Base-by-base conservation (phyloP, 2,888 invertebrate genomes). In the Perithous albicinctus region DNA sequence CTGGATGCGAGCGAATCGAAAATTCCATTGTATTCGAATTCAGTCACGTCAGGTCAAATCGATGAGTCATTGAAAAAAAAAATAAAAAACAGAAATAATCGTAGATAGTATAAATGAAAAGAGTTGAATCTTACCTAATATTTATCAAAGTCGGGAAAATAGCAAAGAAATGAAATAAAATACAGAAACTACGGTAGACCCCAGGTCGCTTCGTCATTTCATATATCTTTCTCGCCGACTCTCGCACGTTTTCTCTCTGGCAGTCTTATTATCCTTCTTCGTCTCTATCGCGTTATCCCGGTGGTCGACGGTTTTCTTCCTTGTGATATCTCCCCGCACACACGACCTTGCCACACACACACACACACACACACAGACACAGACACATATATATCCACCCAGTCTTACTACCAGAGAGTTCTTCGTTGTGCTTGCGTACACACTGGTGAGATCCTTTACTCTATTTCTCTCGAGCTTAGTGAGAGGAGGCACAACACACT, bases 401-500 rank as follows among this genome's bases (percentile, higher is more conserved):
- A n/a, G n/a, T n/a, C 12, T 54, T n/a, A 54, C 54, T 54, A 23
- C 12, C 32, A 7, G 12, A 10, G 23, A n/a, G 12, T 10, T 48
- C 43, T 26, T n/a, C 23, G 18, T 18, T 61, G 35, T 32, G 59
- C 35, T 18, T 0, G 12, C 41, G 23, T 12, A 43, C 63, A 64
- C 43, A 43, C 54, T 72, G 61, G n/a, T n/a, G n/a, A 32, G 38
- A 61, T 74, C 38, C 69, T 63, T 75, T 61, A 63, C 63, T 48
- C 48, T 72, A 43, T 80, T 66, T 54, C 73, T 48, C 72, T 74
- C 29, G 70, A 72, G 54, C 80, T 56, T 41, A 15, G 63, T 32
- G 18, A 48, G 73, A 59, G 64, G 73, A n/a, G n/a, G n/a, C n/a
- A n/a, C 82, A 83, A 83, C 80, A 67, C 73, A 78, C 86, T 84